Evolutionary conservation across 2,113 vertebrate species (phyloP).

Genomic region (Scatophagus argus): DNA sequence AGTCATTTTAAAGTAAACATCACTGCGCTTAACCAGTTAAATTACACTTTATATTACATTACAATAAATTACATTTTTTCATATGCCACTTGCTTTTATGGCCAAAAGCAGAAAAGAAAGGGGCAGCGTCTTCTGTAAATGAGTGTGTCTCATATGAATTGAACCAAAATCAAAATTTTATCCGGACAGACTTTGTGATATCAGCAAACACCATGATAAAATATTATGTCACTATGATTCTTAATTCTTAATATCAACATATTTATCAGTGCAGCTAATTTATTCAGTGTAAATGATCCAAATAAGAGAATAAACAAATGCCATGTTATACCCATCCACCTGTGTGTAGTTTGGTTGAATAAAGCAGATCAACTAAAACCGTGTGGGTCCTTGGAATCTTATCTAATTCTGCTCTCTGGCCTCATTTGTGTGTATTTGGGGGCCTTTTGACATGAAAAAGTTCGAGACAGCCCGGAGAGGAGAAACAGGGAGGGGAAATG

Average conservation of each 20-base stretch:
- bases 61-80: no score
- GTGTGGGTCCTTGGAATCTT: background rate
- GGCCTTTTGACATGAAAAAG: slow-evolving; percentile 2
- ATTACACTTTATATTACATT: no score
- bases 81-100: no score
- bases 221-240: no score
- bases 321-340: background rate
- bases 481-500: slow-evolving; percentile 1
- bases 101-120: no score
- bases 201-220: no score
- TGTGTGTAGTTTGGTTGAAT: background rate
- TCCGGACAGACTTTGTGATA: no score
- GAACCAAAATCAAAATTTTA: no score
- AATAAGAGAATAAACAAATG: background rate
- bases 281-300: background rate
- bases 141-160: no score
- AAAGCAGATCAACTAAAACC: background rate
- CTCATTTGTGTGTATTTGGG: background rate
- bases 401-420: background rate
- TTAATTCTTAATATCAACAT: background rate
- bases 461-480: slow-evolving; percentile 18
- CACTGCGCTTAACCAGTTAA: no score
- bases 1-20: no score
- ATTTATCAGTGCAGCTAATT: background rate
- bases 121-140: no score